Base-by-base conservation (phyloP, 2,888 invertebrate species). In the Dichetophora obliterata region DNA sequence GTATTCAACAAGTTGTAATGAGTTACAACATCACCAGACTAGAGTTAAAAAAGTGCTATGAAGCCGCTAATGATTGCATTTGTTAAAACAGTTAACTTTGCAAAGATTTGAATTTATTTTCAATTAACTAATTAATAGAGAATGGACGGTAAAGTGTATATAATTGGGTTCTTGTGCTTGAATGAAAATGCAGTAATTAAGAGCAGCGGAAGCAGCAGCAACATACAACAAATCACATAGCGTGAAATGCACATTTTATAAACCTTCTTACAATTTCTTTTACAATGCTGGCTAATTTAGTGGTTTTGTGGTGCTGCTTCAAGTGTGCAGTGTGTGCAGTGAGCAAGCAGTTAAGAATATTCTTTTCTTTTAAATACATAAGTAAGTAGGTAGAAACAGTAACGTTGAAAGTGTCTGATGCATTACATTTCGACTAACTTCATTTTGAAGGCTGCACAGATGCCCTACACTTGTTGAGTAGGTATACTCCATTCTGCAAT, bases 161-260 rank as follows among this genome's bases (percentile, higher is more conserved):
- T 43, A 43, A 70, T 70, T 70, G 24, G 52, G 50, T 11, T 59
- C 59, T 59, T 59, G 27, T 22, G 59, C 59, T 69, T 8, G 72
- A 31, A 63, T 31, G 52, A 68, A 50, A 31, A 27, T 48, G 50
- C 75, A 68, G 68, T 16, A 75, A 75, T 66, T 72, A 63, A 63
- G 59, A 69, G 19, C 61, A 65, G 54, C 61, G 37, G 52, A 73
- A 37, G 68, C 57, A 27, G 68, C 57, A 27, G 59, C 72, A 70
- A 77, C 31, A 76, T 24, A 75, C 57, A 77, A 79, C 75, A 79
- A 80, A 81, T 81, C 81, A 83, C 82, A 80, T 81, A 81, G 80
- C 82, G 80, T 83, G 80, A 83, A 83, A 82, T 83, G 79, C 80
- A 78, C 22, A 79, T 79, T 78, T 81, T 78, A 75, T 48, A 11